A percentile compares a stretch with the other conserved stretches of the same genome.
Evolutionary conservation across 2,113 vertebrate species (phyloP).

Genomic region (Corythoichthys haematopterus): DNA sequence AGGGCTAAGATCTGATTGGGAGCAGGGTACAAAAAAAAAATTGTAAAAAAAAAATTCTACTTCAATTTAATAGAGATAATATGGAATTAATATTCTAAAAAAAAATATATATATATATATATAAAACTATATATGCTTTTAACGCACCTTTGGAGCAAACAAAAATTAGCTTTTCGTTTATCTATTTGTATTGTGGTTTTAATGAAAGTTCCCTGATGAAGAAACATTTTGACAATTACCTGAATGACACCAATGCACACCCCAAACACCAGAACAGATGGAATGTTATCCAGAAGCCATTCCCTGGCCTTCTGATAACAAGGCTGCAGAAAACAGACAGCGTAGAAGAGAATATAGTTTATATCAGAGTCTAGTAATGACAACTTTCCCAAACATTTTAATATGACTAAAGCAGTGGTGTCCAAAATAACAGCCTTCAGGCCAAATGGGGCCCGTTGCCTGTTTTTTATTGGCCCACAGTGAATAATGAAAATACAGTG

Average conservation of each 20-base stretch:
- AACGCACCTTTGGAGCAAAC: no score
- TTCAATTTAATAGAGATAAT: neutral
- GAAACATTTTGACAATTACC: conserved; percentile 54
- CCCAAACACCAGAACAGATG: conserved; percentile 77
- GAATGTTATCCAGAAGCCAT: conserved; percentile 76
- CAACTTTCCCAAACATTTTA: no score
- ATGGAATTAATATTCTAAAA: no score
- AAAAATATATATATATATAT: no score
- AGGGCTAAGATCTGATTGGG: conserved; percentile 73
- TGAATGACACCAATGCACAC: conserved; percentile 78
- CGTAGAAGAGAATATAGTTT: neutral
- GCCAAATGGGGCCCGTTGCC: no score
- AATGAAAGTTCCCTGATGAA: neutral
- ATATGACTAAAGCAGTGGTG: no score
- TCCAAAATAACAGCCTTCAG: no score
- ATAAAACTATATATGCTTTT: no score
- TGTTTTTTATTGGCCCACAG: no score
- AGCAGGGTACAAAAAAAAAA: neutral
- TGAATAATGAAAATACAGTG: no score
- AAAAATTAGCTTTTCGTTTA: no score
- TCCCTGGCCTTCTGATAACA: conserved; percentile 78
- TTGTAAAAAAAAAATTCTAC: neutral
- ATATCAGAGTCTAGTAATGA: neutral
- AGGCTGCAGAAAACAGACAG: conserved; percentile 52
- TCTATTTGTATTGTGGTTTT: no score